Conservation (phyloP, 2,797 vertebrate species). For the Steatocranus sp. region DNA sequence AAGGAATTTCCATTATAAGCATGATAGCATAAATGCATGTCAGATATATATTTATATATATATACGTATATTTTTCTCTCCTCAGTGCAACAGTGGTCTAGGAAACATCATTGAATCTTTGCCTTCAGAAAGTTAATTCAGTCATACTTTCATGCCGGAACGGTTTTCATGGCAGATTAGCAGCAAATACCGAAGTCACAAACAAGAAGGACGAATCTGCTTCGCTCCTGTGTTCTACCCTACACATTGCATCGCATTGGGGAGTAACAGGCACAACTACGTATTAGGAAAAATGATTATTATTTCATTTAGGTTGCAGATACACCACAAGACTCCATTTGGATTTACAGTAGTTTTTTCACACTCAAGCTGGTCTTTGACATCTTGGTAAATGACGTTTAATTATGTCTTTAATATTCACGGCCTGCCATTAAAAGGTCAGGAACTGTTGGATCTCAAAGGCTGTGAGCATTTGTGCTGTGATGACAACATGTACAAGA, state of each 20-base stretch:
- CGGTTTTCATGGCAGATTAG: conserved; percentile 40
- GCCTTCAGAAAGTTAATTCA: not conserved
- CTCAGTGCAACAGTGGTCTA: conserved; percentile 73
- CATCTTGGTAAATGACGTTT: not conserved
- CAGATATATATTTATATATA: not conserved
- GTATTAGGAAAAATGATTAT: conserved; percentile 7
- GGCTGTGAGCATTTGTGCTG: conserved; percentile 54
- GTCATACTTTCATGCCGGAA: conserved; percentile 10
- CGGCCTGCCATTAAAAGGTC: not conserved
- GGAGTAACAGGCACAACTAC: conserved; percentile 53
- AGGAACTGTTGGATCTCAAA: conserved; percentile 10
- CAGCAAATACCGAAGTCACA: conserved; percentile 57
- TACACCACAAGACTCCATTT: not conserved
- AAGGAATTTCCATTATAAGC: not conserved
- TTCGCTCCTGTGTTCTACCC: conserved; percentile 36
- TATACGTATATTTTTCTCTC: conserved; percentile 29
- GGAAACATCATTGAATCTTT: conserved; percentile 33
- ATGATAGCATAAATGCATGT: conserved; percentile 17
- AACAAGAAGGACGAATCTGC: conserved; percentile 37
- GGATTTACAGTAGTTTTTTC: not conserved
- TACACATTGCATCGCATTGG: conserved; percentile 37
- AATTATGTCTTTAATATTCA: not conserved
- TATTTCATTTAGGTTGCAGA: conserved; percentile 18
- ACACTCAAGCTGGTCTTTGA: conserved; percentile 1
- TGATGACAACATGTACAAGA: not conserved